Conservation (phyloP, 2,797 vertebrate genomes). For the Myiothlypis chrysogaster region DNA sequence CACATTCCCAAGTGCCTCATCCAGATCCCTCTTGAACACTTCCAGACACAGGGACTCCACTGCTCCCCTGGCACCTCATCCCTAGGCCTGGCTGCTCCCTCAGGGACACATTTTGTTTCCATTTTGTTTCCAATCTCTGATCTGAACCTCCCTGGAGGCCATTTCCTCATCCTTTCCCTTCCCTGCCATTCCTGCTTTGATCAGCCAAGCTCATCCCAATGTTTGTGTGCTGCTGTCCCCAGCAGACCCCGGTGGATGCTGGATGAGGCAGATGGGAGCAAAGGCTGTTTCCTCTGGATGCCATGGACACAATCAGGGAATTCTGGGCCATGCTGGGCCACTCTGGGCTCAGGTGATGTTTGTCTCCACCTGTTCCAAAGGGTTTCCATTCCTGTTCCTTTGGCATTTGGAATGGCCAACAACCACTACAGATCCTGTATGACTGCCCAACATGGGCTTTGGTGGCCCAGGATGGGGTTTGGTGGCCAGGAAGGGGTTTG, state of each 20-base stretch:
- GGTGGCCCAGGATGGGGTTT: too few species aligned
- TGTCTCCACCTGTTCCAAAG: background rate
- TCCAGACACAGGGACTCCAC: background rate
- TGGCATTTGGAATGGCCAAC: background rate
- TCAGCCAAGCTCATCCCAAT: background rate
- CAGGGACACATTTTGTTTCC: background rate
- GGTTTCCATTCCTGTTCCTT: background rate
- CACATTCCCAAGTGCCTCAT: background rate
- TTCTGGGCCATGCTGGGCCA: background rate
- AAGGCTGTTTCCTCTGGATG: background rate
- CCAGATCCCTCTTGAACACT: background rate
- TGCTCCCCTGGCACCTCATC: background rate
- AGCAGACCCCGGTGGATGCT: rapidly evolving
- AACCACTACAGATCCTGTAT: background rate
- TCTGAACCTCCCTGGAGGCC: background rate
- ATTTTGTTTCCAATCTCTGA: background rate
- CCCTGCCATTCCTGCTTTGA: background rate
- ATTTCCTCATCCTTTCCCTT: background rate
- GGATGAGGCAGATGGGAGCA: background rate
- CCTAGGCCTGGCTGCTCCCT: rapidly evolving
- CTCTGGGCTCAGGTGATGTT: background rate
- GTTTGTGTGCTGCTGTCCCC: background rate
- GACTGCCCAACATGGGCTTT: background rate
- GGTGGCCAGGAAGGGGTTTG: too few species aligned
- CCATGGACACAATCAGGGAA: background rate